Evolutionary conservation across 1,140 invertebrate species (phyloP).

Genomic region (Frieseomelitta varia): DNA sequence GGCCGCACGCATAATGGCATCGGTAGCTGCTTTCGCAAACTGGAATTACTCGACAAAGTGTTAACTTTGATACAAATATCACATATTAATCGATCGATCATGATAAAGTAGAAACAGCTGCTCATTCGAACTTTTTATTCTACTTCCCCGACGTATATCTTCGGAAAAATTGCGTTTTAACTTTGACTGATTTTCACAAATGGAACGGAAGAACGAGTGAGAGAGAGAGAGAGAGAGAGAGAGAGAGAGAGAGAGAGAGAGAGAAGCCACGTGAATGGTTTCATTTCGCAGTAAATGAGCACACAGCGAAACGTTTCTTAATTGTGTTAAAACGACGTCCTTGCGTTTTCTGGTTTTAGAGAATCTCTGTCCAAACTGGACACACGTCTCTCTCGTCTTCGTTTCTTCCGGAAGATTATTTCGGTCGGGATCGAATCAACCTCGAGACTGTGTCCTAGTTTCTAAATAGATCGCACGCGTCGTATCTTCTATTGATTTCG

Average conservation of each 20-base stretch:
- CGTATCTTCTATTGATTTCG: neutral
- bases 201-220: neutral
- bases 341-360: neutral
- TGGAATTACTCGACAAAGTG: neutral
- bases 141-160: neutral
- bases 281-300: neutral
- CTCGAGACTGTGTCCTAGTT: neutral
- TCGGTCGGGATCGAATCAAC: constrained; percentile 20
- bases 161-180: neutral
- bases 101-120: neutral
- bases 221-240: accelerated
- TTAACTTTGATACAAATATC: neutral
- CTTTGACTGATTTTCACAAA: neutral
- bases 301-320: neutral
- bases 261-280: neutral
- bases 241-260: too few relatives aligned
- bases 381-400: neutral
- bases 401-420: constrained; percentile 17
- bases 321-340: constrained; percentile 7
- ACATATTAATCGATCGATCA: neutral
- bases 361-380: neutral
- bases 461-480: neutral
- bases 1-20: neutral
- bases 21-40: neutral
- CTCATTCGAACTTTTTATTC: neutral